Percentiles rank a stretch among this genome's conserved stretches.
phyloP scores from a whole-genome alignment of 2,888 invertebrate genomes.

The Tachina fera region DNA sequence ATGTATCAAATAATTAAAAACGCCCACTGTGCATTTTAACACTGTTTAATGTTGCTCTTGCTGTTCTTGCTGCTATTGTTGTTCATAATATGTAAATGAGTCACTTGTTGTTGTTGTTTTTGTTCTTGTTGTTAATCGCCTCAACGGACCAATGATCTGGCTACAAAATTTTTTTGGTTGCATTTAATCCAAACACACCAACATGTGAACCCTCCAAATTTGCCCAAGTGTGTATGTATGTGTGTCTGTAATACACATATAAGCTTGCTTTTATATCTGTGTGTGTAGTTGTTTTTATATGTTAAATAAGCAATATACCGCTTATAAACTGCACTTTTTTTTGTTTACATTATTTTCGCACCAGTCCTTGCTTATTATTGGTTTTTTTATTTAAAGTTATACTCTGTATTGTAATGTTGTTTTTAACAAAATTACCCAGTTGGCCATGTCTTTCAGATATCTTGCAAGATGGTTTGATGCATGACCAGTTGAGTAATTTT shows the following conservation, averaged over 20 bases:
- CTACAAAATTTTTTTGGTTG: constrained; percentile 48
- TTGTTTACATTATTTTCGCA: constrained; percentile 59
- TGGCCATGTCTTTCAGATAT: too few species aligned
- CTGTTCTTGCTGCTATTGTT: constrained; percentile 44
- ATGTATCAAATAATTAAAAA: background rate
- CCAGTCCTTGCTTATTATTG: constrained; percentile 45
- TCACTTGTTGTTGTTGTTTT: constrained; percentile 1
- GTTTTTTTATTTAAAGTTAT: background rate
- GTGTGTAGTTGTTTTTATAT: background rate
- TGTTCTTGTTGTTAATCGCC: constrained; percentile 43
- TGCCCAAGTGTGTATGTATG: background rate
- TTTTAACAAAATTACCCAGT: too few species aligned
- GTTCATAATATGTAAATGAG: constrained; percentile 69
- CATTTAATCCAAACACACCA: constrained; percentile 26
- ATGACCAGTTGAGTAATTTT: too few species aligned
- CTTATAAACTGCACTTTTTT: constrained; percentile 55
- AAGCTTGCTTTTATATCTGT: background rate
- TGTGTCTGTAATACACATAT: background rate
- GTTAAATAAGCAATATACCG: constrained; percentile 50
- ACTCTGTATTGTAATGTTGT: background rate
- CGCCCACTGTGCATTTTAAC: constrained; percentile 23
- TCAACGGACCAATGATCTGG: constrained; percentile 65
- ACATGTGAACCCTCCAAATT: background rate
- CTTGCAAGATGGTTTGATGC: too few species aligned
- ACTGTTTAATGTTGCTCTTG: background rate